Conservation (phyloP, 1,140 invertebrate genomes). For the Oppia nitens region DNA sequence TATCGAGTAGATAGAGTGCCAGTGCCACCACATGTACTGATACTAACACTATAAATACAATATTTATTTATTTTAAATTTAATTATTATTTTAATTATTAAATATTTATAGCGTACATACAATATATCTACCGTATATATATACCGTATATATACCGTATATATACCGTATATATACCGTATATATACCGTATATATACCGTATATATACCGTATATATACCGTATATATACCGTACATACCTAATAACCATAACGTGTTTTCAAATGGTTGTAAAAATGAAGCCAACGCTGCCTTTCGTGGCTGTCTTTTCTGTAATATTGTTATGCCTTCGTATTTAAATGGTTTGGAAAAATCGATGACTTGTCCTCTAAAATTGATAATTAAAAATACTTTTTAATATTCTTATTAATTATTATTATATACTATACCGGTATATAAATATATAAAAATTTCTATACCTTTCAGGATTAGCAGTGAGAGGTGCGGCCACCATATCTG, state of each 20-base stretch:
- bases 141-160: no score
- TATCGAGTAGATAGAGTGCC: conserved; percentile 84
- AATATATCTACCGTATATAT: no score
- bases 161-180: no score
- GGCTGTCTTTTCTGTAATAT: conserved; percentile 38
- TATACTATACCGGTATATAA: not conserved
- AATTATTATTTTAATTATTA: no score
- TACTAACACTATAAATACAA: conserved; percentile 63
- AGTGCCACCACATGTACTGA: conserved; percentile 94
- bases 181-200: no score
- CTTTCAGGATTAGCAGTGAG: conserved; percentile 97
- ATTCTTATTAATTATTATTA: not conserved
- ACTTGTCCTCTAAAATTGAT: conserved; percentile 39
- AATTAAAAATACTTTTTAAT: not conserved
- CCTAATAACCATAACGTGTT: conserved; percentile 82
- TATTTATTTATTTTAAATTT: no score
- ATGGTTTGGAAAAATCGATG: conserved; percentile 98
- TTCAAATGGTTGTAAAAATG: conserved; percentile 97
- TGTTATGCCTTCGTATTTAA: conserved; percentile 69
- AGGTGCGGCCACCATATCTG: conserved; percentile 95
- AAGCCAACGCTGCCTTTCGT: conserved; percentile 82
- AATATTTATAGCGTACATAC: no score
- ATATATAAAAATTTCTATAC: conserved; percentile 34
- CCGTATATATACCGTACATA: no score
- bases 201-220: no score